Evolutionary conservation across 2,888 invertebrate genomes (phyloP).

Genomic region (Apodemia mormo): DNA sequence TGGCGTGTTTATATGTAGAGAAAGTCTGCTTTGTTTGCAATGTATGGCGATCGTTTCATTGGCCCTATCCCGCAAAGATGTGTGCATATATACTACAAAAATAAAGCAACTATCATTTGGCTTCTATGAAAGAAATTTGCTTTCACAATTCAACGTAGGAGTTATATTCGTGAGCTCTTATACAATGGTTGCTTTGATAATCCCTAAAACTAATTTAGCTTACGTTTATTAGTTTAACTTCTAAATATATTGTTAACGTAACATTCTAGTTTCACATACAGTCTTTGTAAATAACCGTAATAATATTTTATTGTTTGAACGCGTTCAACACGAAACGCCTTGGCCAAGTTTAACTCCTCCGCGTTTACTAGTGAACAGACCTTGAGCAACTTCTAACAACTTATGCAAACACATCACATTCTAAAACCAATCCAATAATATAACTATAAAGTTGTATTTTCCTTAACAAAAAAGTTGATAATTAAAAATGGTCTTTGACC

Average conservation of each 20-base stretch:
- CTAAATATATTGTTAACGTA: not conserved
- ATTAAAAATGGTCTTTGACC: slow-evolving; percentile 12
- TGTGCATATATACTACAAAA: no score
- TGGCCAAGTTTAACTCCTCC: slow-evolving; percentile 62
- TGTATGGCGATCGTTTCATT: no score
- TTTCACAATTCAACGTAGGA: no score
- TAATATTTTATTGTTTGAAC: slow-evolving; percentile 5
- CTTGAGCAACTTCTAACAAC: slow-evolving; percentile 57
- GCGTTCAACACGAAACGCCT: slow-evolving; percentile 44
- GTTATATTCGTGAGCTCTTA: no score
- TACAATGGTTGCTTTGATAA: no score
- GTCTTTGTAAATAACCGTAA: slow-evolving; percentile 7
- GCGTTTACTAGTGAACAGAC: slow-evolving; percentile 44
- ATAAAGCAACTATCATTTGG: no score
- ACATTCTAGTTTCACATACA: slow-evolving; percentile 4
- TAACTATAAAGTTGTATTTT: not conserved
- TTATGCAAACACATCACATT: slow-evolving; percentile 32
- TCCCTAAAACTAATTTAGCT: no score
- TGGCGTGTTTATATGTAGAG: no score
- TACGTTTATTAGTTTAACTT: no score
- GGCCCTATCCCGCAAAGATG: no score
- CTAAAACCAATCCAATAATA: not conserved
- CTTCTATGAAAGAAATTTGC: no score
- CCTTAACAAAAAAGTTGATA: not conserved
- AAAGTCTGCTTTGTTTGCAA: no score